A percentile compares a stretch with the other conserved stretches of the same genome.
Conservation (phyloP, 2,113 vertebrate species). For the Neolamprologus longior region DNA sequence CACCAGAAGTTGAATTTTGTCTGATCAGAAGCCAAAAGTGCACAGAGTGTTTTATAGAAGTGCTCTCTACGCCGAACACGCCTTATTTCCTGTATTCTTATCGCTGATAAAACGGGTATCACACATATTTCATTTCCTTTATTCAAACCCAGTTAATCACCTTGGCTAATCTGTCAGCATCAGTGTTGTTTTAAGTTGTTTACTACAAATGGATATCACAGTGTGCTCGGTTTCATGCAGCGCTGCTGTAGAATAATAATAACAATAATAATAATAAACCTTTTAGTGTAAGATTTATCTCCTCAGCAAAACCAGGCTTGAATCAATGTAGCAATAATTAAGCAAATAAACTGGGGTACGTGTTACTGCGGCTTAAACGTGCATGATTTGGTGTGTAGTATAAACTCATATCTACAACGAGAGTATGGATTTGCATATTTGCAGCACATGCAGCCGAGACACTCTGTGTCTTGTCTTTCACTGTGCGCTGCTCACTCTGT, state of each 20-base stretch:
- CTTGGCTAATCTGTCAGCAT: neutral
- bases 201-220: neutral
- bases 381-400: conserved; percentile 52
- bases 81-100: neutral
- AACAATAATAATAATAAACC: neutral
- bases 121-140: neutral
- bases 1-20: neutral
- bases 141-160: neutral
- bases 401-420: conserved; percentile 52
- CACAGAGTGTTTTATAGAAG: neutral
- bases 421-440: conserved; percentile 65
- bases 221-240: neutral
- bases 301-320: neutral
- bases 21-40: neutral
- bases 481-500: conserved; percentile 1
- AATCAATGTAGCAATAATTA: conserved; percentile 44
- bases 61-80: neutral
- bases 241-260: neutral
- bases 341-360: conserved; percentile 16
- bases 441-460: conserved; percentile 39
- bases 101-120: neutral
- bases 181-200: neutral
- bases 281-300: neutral
- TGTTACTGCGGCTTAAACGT: conserved; percentile 23
- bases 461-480: conserved; percentile 41